Conservation (phyloP, 2,888 invertebrate genomes). For the Limnephilus auricula region DNA sequence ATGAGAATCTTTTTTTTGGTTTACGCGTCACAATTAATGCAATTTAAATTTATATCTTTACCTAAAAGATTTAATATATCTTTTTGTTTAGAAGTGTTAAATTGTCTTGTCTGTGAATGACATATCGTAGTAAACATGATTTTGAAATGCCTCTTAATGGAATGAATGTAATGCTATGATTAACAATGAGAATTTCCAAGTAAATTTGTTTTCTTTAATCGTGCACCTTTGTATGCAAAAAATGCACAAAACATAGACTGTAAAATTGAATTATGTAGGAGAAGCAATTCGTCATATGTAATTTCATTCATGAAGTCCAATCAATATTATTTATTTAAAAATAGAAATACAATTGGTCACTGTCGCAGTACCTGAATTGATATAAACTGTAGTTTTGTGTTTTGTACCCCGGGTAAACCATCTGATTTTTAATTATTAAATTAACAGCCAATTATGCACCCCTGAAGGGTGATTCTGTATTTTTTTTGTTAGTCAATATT, state of each 20-base stretch:
- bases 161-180: background rate
- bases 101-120: background rate
- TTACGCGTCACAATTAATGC: background rate
- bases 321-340: constrained; percentile 2
- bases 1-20: background rate
- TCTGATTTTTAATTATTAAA: background rate
- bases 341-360: background rate
- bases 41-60: background rate
- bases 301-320: background rate
- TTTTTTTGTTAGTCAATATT: no score
- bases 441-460: background rate
- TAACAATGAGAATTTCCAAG: background rate
- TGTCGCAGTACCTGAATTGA: background rate
- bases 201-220: background rate
- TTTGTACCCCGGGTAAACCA: background rate
- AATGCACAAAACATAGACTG: background rate
- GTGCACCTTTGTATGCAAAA: background rate
- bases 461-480: no score
- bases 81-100: background rate
- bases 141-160: background rate
- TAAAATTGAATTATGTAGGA: background rate
- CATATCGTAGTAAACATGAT: background rate
- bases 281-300: background rate
- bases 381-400: background rate
- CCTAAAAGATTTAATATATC: background rate